Base-by-base conservation (phyloP, 2,113 vertebrate species). In the Daphoenositta chrysoptera region DNA sequence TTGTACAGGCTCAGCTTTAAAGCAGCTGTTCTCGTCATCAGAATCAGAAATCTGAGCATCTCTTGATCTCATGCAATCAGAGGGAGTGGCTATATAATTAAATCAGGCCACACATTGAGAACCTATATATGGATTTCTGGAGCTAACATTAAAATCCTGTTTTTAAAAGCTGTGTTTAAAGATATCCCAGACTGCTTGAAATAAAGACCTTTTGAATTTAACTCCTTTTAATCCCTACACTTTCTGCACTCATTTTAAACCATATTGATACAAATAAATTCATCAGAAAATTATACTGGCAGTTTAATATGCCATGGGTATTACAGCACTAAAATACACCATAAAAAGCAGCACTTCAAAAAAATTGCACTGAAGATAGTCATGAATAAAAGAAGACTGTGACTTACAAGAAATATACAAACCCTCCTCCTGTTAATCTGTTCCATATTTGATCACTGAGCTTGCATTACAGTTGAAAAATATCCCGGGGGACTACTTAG, bases 381-480 rank as follows among this genome's bases (percentile, higher is more conserved):
- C 35, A 66, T 5, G 13, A 93, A 90, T 90, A 91, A 93, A 87
- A 89, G 45, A 73, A 80, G 80, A 89, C 37, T 92, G 86, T 93
- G 77, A 91, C 30, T 96, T 95, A 90, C 87, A 94, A 94, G 83
- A 96, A 97, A 68, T 57, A 76, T 56, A 96, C 53, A 85, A 42
- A 61, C 65, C 83, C 89, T 93, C 82, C 85, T 94, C 72, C 73
- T 87, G 88, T 70, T 96, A 96, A 96, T 94, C 92, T 95, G 79
- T 95, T 97, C 94, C 97, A 95, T 83, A 96, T 96, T 97, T 93
- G 83, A 87, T 95, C 86, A 92, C 21, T 76, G 89, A 95, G 81
- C n/a, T 3, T 93, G 69, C 83, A 93, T 81, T 94, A 90, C 96
- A 88, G 68, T 66, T 95, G 68, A 95, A 94, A 94, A 94, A 93